These are phyloP conservation scores for Mongoloraphidia duomilia DNA, from an alignment of 2,888 invertebrate species.

Conservation along the genomic window DNA sequence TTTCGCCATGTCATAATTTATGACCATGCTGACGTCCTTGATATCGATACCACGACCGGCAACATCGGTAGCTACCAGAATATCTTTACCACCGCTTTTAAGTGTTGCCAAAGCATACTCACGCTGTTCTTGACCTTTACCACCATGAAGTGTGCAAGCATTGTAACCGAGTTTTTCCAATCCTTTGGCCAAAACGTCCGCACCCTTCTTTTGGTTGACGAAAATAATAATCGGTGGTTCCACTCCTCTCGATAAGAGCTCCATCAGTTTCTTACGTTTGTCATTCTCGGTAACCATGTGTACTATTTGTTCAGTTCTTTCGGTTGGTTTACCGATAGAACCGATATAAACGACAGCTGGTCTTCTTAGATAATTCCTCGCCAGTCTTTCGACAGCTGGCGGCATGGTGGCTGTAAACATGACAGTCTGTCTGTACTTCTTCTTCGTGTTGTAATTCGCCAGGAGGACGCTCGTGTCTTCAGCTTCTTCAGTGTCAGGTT, in stretches of 20 bases:
- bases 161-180: conserved; percentile 94
- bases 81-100: conserved; percentile 92
- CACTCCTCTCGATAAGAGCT: conserved; percentile 76
- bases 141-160: conserved; percentile 95
- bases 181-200: conserved; percentile 92
- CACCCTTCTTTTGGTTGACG: conserved; percentile 99
- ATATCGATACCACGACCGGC: conserved; percentile 99
- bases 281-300: conserved; percentile 91
- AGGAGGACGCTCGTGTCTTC: conserved; percentile 84
- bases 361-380: conserved; percentile 83
- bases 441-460: conserved; percentile 88
- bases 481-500: conserved; percentile 96
- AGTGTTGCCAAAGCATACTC: conserved; percentile 95
- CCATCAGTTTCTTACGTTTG: conserved; percentile 91
- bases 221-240: conserved; percentile 99
- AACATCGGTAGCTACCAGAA: conserved; percentile 97
- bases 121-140: conserved; percentile 98
- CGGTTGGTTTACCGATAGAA: conserved; percentile 91
- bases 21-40: conserved; percentile 96
- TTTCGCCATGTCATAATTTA: conserved; percentile 99
- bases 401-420: conserved; percentile 99
- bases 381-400: conserved; percentile 90
- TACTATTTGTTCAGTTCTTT: conserved; percentile 94
- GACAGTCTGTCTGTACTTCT: conserved; percentile 97
- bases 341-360: conserved; percentile 98